phyloP scores from a whole-genome alignment of 2,113 vertebrate species.

The Neopipo cinnamomea region DNA sequence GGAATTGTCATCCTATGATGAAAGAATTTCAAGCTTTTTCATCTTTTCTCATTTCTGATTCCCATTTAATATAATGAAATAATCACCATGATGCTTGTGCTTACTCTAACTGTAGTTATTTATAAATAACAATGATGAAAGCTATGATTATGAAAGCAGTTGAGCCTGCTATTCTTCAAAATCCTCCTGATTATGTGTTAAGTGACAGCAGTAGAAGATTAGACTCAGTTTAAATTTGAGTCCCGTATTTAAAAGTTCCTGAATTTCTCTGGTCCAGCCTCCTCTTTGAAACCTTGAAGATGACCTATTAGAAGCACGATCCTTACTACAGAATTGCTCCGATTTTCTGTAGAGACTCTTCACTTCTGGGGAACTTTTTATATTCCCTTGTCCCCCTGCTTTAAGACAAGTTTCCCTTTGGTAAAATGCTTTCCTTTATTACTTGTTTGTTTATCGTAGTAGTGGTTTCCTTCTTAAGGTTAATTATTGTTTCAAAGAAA shows the following conservation, averaged over 20 bases:
- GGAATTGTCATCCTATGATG: background rate
- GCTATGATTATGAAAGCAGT: background rate
- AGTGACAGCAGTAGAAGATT: background rate
- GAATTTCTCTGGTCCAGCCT: background rate
- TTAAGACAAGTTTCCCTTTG: background rate
- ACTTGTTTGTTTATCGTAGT: constrained; percentile 46
- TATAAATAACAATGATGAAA: background rate
- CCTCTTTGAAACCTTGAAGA: background rate
- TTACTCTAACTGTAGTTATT: background rate
- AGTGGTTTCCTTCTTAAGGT: constrained; percentile 35
- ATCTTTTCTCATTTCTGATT: background rate
- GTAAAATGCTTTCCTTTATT: constrained; percentile 20
- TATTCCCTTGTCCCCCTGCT: background rate
- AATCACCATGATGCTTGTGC: background rate
- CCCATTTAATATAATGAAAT: background rate
- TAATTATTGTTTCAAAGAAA: constrained; percentile 64
- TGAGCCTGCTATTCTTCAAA: background rate
- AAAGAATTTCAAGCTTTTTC: background rate
- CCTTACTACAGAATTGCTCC: background rate
- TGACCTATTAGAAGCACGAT: background rate
- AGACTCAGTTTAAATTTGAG: background rate
- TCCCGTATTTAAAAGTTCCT: background rate
- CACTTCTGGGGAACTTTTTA: background rate
- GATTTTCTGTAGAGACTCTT: background rate
- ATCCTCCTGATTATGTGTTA: background rate